Evolutionary conservation across 1,140 invertebrate species (phyloP).

Genomic region (Papilio machaon): DNA sequence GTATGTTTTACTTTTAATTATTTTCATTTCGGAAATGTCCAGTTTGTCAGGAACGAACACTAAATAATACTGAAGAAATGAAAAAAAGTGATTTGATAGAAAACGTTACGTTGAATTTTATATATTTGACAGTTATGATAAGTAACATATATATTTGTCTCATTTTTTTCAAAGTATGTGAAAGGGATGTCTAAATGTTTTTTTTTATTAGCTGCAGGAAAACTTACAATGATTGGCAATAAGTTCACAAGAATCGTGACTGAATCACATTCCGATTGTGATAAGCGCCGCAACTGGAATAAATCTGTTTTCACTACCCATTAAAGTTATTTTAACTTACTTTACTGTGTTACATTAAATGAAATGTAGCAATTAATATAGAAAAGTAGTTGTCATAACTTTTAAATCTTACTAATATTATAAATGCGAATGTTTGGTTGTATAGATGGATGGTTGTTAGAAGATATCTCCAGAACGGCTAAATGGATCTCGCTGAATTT

Average conservation of each 20-base stretch:
- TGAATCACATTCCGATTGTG: slow-evolving; percentile 1
- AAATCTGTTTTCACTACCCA: neutral
- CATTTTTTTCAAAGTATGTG: neutral
- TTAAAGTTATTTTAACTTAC: neutral
- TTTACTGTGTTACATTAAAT: neutral
- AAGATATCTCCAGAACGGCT: too few relatives aligned
- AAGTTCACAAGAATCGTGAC: slow-evolving; percentile 4
- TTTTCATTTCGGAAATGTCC: too few relatives aligned
- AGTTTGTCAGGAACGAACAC: too few relatives aligned
- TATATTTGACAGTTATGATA: neutral
- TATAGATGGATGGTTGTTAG: too few relatives aligned
- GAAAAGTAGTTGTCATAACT: neutral
- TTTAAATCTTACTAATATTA: too few relatives aligned
- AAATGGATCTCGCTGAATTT: too few relatives aligned
- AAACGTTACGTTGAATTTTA: neutral
- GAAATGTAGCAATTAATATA: neutral
- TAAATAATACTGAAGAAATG: neutral
- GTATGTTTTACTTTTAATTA: too few relatives aligned
- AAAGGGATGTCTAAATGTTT: neutral
- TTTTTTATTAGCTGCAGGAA: neutral
- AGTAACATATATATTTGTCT: neutral
- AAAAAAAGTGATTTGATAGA: neutral
- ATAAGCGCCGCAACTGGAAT: neutral
- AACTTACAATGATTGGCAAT: neutral
- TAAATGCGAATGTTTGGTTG: too few relatives aligned